A percentile compares a stretch with the other conserved stretches of the same genome.
Evolutionary conservation across 1,140 invertebrate species (phyloP).

Genomic region (Sitophilus oryzae): DNA sequence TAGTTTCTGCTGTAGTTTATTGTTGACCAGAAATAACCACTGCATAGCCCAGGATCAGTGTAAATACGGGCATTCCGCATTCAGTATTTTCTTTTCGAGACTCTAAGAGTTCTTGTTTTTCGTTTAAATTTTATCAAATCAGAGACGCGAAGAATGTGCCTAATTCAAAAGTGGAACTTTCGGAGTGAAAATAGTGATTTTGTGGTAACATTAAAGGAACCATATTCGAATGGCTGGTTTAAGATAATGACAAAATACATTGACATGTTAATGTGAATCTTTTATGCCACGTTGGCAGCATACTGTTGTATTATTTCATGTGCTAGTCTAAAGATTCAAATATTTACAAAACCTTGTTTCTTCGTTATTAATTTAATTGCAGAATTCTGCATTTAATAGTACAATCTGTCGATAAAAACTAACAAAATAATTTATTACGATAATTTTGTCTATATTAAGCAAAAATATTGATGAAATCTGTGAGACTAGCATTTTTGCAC

Average conservation of each 20-base stretch:
- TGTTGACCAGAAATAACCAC: too few species aligned
- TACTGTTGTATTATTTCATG: neutral
- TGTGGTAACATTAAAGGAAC: too few species aligned
- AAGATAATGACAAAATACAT: neutral
- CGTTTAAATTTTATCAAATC: slow-evolving; percentile 1
- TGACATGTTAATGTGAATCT: neutral
- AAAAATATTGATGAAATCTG: slow-evolving; percentile 5
- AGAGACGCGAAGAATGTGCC: neutral
- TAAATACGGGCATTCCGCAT: neutral
- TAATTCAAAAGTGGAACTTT: neutral
- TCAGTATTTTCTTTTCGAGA: slow-evolving; percentile 4
- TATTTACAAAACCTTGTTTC: neutral
- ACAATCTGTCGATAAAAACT: neutral
- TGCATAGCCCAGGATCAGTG: too few species aligned
- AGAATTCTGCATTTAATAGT: neutral
- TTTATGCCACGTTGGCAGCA: neutral
- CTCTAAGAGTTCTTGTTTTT: neutral
- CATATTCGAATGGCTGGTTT: too few species aligned
- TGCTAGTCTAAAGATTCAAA: neutral
- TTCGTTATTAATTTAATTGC: neutral
- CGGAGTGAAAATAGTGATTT: slow-evolving; percentile 6
- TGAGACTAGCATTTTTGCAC: slow-evolving; percentile 29
- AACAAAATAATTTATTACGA: neutral
- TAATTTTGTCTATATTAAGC: neutral
- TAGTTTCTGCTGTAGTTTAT: too few species aligned